Evolutionary conservation across 2,113 vertebrate species (phyloP), one percentile per base, ranked within the genome.

Genomic region (Rhinoderma darwinii): DNA sequence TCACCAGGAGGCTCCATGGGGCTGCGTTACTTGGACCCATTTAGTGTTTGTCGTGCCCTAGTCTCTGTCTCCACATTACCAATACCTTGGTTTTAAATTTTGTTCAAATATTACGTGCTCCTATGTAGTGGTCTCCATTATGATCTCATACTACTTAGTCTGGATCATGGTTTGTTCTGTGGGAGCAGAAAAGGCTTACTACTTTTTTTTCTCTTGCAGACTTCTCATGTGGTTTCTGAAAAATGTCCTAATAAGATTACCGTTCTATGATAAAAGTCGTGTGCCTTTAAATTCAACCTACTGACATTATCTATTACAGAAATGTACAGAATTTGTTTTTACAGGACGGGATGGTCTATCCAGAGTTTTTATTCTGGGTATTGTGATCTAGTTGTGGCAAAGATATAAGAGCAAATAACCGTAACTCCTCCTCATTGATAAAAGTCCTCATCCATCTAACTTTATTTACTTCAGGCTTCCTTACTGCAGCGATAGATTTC

Each of bases 151-250:
- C 51, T 51, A 54, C 30, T 18, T 73, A 50, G n/a, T 78, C 47
- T 54, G 15, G 6, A 22, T 8, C 20, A 25, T 22, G 15, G 30
- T 35, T 35, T 51, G 27, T 78, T 56, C 35, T 32, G n/a, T 44
- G 7, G 47, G 18, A 56, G 56, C 35, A 10, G 20, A 22, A 22
- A 81, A 86, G 72, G 30, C 20, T 11, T 54, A 27, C 20, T 54
- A 51, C 18, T 32, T 72, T 25, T 83, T 73, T 82, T n/a, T 39
- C 66, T 72, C 11, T 10, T 43, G 2, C 22, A 22, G 47, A 50
- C 27, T 50, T 15, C 15, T 54, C 66, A 8, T 83, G 82, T 56
- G 82, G 82, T 72, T 83, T 83, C 22, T 83, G 22, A 37, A 63
- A 43, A 37, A 39, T 30, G 78, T 0, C 44, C 22, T 70, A 73